phyloP scores from a whole-genome alignment of 2,797 vertebrate species.

The Acanthurus lineatus region DNA sequence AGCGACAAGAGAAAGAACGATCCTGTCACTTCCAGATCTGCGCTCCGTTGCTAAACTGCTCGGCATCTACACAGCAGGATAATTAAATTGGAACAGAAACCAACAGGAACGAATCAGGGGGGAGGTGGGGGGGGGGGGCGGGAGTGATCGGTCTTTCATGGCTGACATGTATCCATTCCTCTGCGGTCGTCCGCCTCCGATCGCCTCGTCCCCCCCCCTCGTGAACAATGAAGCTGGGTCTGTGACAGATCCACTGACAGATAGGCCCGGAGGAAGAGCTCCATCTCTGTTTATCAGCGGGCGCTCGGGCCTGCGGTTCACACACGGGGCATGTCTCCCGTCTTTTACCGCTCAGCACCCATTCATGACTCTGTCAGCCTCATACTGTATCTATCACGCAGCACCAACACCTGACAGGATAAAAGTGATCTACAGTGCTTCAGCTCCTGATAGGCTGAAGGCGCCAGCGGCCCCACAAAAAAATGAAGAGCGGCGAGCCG shows the following conservation, averaged over 20 bases:
- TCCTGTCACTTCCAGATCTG: neutral
- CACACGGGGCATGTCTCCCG: conserved; percentile 38
- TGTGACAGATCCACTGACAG: conserved; percentile 61
- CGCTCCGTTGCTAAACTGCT: conserved; percentile 17
- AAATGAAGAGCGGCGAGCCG: neutral
- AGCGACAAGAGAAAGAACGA: conserved; percentile 7
- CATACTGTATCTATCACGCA: conserved; percentile 40
- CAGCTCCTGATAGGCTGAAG: conserved; percentile 1
- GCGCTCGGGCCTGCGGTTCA: conserved; percentile 43
- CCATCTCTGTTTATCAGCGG: conserved; percentile 57
- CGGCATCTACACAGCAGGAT: conserved; percentile 15
- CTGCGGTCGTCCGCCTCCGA: conserved; percentile 34
- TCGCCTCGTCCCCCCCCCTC: conserved; percentile 10
- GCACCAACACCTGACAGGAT: conserved; percentile 40
- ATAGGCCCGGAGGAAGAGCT: conserved; percentile 55
- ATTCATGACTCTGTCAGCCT: conserved; percentile 46
- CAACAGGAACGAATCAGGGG: conserved; percentile 32
- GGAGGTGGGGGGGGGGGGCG: conserved; percentile 30
- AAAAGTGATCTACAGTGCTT: conserved; percentile 33
- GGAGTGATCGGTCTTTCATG: conserved; percentile 46
- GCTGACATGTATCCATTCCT: conserved; percentile 52
- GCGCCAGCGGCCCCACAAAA: neutral
- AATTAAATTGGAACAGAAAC: conserved; percentile 41
- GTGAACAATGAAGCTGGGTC: conserved; percentile 41
- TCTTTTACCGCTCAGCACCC: conserved; percentile 49